Evolutionary conservation across 2,113 vertebrate genomes (phyloP).

Genomic region (Labeo catla): DNA sequence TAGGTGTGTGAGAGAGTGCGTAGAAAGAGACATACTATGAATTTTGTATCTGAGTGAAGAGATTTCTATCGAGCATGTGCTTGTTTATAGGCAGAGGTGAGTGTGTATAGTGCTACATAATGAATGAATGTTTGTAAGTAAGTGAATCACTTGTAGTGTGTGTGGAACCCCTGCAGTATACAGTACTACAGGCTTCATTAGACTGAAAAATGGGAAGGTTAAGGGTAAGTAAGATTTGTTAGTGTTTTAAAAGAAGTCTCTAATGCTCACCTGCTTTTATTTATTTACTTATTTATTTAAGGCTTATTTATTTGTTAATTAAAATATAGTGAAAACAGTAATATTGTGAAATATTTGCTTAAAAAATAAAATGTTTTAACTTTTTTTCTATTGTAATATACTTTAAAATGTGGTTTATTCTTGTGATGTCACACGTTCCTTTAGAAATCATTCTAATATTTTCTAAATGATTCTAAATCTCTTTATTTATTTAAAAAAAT

Average conservation of each 20-base stretch:
- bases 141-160: slow-evolving; percentile 17
- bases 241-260: neutral
- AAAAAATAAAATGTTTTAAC: too few relatives aligned
- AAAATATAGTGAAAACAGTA: neutral
- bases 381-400: too few relatives aligned
- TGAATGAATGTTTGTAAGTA: neutral
- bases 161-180: slow-evolving; percentile 4
- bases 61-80: neutral
- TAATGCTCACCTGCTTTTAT: neutral
- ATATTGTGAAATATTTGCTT: neutral
- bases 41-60: slow-evolving; percentile 1
- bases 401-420: too few relatives aligned
- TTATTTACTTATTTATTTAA: neutral
- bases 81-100: neutral
- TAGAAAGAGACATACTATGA: neutral
- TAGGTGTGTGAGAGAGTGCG: slow-evolving; percentile 56
- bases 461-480: too few relatives aligned
- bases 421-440: neutral
- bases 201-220: slow-evolving; percentile 24
- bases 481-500: too few relatives aligned
- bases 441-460: neutral
- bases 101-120: neutral
- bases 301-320: neutral
- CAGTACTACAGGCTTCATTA: slow-evolving; percentile 40
- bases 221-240: neutral